Percentiles rank a stretch among this genome's conserved stretches.
Conservation (phyloP, 2,888 invertebrate species). For the Drosophila monieri region DNA sequence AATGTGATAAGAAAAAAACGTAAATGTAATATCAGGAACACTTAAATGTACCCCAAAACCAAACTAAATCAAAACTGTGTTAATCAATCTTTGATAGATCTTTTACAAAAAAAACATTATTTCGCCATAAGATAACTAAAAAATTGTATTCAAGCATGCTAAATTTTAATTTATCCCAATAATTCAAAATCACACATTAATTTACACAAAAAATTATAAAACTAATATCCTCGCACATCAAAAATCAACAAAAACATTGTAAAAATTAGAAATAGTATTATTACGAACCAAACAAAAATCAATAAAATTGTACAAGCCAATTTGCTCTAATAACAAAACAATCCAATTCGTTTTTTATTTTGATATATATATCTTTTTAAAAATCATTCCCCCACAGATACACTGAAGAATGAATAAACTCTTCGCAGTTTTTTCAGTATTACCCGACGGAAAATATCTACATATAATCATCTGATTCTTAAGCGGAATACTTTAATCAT, state of each 20-base stretch:
- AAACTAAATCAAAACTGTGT: conserved; percentile 35
- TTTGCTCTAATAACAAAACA: conserved; percentile 80
- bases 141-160: conserved; percentile 12
- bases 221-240: conserved; percentile 22
- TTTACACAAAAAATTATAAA: conserved; percentile 25
- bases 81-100: conserved; percentile 44
- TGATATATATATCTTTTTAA: conserved; percentile 4
- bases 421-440: too few relatives aligned
- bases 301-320: conserved; percentile 83
- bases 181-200: conserved; percentile 7
- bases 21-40: conserved; percentile 29
- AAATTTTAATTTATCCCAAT: conserved; percentile 21
- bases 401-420: too few relatives aligned
- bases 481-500: too few relatives aligned
- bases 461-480: too few relatives aligned
- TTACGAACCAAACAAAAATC: conserved; percentile 55
- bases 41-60: conserved; percentile 17
- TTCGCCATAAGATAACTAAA: conserved; percentile 28
- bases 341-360: conserved; percentile 15
- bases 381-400: background rate
- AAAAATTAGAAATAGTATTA: conserved; percentile 59
- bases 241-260: conserved; percentile 42
- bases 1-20: conserved; percentile 76
- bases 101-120: conserved; percentile 12
- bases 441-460: too few relatives aligned